Evolutionary conservation across 2,797 vertebrate species (phyloP), one percentile per base, ranked within the genome.

Genomic region (Enteromius afrohamiltoni): DNA sequence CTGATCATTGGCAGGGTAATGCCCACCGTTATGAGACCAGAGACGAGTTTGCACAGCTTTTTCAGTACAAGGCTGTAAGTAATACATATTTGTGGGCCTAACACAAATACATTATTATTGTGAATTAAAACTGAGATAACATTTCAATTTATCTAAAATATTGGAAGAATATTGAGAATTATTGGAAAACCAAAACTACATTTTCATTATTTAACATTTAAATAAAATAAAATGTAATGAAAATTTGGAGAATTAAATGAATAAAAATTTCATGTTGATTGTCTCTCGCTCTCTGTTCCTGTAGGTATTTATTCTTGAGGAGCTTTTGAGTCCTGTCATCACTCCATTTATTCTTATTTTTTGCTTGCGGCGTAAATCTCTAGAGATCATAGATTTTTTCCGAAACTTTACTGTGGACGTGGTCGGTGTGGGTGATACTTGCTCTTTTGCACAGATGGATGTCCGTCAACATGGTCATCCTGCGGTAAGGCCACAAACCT

Each of bases 1-100:
- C 98, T 31, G 98, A 99, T 93, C 97, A 99, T 93, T 99, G 98
- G 98, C 98, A 99, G 93, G 97, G 97, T 89, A 98, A 96, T 5
- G 98, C 98, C 82, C 97, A 99, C 87, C 95, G 97, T 91, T 98
- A 97, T 0, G 97, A 99, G 94, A 99, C 98, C 89, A 95, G 98
- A 21, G 97, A 98, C 14, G 97, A 99, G 92, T 99, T 99, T 85
- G 96, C 97, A 60, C 98, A 99, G 92, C 97, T 99, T 87, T 99
- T 99, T 93, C 98, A 99, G 92, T 99, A 99, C 95, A 99, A 99
- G 94, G 98, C 98, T 87, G 98, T 99, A 91, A 97, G 98, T 94
- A 86, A 47, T n/a, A 8, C 21, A 26, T 40, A 16, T 40, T 9
- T 23, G 3, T 62, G 40, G 16, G 34, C 17, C 10, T 3, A 62